These are phyloP conservation scores for Ophion obscuratus DNA, from an alignment of 2,888 invertebrate genomes.

Conservation along the genomic window DNA sequence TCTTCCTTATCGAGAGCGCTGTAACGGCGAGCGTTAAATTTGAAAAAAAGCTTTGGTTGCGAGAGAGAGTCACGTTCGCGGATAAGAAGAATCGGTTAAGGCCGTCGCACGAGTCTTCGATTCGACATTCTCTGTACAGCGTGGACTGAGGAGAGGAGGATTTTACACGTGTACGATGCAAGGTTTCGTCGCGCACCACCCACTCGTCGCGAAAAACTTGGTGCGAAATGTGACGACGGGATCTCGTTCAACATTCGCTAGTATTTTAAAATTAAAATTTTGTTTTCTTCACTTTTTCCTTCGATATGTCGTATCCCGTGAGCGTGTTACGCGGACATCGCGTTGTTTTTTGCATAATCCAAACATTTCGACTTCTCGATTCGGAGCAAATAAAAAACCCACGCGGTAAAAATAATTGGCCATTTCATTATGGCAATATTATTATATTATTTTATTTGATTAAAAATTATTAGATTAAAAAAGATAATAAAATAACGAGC, in stretches of 20 bases:
- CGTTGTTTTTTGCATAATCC: slow-evolving; percentile 35
- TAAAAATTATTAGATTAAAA: too few species aligned
- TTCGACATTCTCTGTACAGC: slow-evolving; percentile 17
- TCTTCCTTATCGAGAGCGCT: not conserved
- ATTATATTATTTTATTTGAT: not conserved
- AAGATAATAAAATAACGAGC: not conserved
- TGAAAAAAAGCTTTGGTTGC: not conserved
- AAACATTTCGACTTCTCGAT: slow-evolving; percentile 15
- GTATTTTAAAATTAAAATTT: not conserved
- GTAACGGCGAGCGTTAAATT: not conserved
- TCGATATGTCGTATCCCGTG: not conserved
- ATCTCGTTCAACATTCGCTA: slow-evolving; percentile 49
- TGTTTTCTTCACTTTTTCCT: slow-evolving; percentile 20
- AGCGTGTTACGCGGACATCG: not conserved
- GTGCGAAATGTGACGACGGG: slow-evolving; percentile 51
- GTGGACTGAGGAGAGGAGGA: slow-evolving; percentile 2
- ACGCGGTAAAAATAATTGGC: not conserved
- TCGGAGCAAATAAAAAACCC: not conserved
- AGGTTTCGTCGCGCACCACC: slow-evolving; percentile 18
- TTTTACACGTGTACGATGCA: not conserved
- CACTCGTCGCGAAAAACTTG: slow-evolving; percentile 30
- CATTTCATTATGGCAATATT: not conserved
- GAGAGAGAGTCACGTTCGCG: slow-evolving; percentile 50
- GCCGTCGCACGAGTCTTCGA: slow-evolving; percentile 28
- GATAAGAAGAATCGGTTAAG: slow-evolving; percentile 62